Conservation (phyloP, 2,797 vertebrate genomes). For the Anisognathus igniventris region DNA sequence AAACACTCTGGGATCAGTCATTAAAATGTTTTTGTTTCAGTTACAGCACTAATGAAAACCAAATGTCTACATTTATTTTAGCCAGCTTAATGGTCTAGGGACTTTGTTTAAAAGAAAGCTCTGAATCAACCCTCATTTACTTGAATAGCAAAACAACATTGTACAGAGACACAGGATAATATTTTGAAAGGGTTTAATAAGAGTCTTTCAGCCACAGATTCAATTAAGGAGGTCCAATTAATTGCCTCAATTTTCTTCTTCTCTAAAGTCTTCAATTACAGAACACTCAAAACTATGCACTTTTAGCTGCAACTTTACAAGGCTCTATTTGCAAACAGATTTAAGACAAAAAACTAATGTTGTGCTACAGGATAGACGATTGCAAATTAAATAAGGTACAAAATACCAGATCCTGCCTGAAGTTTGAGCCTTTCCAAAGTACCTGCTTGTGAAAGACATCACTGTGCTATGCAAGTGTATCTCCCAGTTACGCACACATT, state of each 20-base stretch:
- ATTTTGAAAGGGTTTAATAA: conserved; percentile 32
- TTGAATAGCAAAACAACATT: conserved; percentile 8
- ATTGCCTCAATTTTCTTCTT: conserved; percentile 21
- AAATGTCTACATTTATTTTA: conserved; percentile 76
- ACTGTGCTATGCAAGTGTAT: not conserved
- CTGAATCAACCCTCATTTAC: conserved; percentile 52
- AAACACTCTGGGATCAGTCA: conserved; percentile 72
- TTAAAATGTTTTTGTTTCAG: conserved; percentile 78
- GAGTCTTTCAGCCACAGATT: conserved; percentile 28
- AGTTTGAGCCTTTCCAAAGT: not conserved
- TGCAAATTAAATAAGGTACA: not conserved
- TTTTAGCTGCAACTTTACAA: not conserved
- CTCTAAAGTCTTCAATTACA: not conserved
- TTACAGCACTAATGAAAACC: conserved; percentile 76
- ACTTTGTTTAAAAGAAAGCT: conserved; percentile 58
- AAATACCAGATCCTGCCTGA: not conserved
- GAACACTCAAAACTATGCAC: not conserved
- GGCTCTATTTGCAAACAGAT: not conserved
- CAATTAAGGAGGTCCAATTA: conserved; percentile 56
- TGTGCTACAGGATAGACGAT: not conserved
- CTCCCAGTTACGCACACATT: not conserved
- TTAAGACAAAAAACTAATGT: not conserved
- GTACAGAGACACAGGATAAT: not conserved
- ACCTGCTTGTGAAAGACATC: not conserved
- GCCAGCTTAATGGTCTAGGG: conserved; percentile 61